Percentiles rank a stretch among this genome's conserved stretches.
These are phyloP conservation scores for Centruroides sculpturatus DNA, from an alignment of 1,140 invertebrate species.

Conservation along the genomic window DNA sequence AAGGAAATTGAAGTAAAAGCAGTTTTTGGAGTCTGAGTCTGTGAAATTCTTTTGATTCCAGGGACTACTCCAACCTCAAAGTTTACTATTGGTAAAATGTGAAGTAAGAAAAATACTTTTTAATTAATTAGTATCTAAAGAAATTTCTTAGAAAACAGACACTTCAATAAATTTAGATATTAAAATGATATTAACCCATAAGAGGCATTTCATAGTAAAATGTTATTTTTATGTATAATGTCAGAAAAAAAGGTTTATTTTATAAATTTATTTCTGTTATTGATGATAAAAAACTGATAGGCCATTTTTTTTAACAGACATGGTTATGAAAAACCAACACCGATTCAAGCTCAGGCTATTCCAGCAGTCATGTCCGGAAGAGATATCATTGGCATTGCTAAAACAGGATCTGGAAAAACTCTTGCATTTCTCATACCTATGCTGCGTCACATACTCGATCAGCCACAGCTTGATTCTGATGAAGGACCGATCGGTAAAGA, in stretches of 20 bases:
- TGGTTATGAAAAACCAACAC: slow-evolving; percentile 92
- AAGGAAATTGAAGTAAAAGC: no score
- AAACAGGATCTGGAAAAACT: slow-evolving; percentile 95
- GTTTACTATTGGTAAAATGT: no score
- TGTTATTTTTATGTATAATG: background rate
- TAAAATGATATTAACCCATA: no score
- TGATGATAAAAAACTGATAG: background rate
- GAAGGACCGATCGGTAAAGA: slow-evolving; percentile 78
- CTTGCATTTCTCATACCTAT: slow-evolving; percentile 95
- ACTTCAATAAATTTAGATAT: no score
- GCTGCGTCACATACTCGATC: slow-evolving; percentile 95
- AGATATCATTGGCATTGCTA: slow-evolving; percentile 97
- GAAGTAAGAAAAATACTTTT: no score
- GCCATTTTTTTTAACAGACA: slow-evolving; percentile 33
- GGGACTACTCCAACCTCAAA: no score
- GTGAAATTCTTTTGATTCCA: no score
- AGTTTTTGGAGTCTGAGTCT: no score
- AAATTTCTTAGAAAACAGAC: no score
- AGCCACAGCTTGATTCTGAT: slow-evolving; percentile 77
- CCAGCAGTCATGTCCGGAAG: slow-evolving; percentile 95
- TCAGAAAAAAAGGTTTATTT: background rate
- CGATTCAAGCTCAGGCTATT: slow-evolving; percentile 96
- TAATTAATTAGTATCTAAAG: no score
- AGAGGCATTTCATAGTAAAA: no score
- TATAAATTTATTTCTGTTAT: background rate